Percentiles rank a stretch among this genome's conserved stretches.
These are phyloP conservation scores for Aldrovandia affinis DNA, from an alignment of 2,797 vertebrate species.

Conservation along the genomic window DNA sequence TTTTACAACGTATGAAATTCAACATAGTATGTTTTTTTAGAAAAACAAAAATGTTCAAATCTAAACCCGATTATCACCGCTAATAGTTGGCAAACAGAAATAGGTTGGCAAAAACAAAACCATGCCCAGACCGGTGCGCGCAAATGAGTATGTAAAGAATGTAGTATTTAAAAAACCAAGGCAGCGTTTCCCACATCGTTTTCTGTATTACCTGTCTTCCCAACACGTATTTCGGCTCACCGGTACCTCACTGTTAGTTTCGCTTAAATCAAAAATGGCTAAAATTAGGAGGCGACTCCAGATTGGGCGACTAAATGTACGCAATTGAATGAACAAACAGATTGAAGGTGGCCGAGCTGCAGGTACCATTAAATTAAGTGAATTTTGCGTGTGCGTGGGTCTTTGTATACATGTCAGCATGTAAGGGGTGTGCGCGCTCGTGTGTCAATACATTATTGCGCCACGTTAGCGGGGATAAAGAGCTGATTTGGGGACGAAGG, in stretches of 20 bases:
- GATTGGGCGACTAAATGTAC: background rate
- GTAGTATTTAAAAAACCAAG: background rate
- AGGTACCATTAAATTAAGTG: background rate
- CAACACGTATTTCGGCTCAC: background rate
- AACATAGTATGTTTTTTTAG: background rate
- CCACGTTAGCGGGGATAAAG: slow-evolving; percentile 27
- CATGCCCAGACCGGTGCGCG: background rate
- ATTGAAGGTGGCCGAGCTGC: background rate
- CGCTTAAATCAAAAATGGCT: background rate
- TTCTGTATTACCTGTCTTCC: background rate
- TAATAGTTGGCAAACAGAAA: background rate
- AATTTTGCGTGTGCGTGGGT: slow-evolving; percentile 26
- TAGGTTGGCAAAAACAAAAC: background rate
- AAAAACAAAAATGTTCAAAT: background rate
- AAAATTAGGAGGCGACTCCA: background rate
- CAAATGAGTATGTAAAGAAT: background rate
- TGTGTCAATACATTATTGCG: slow-evolving; percentile 36
- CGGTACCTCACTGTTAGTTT: background rate
- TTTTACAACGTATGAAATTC: slow-evolving; percentile 5
- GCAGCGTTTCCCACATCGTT: background rate
- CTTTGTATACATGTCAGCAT: background rate
- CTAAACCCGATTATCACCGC: background rate
- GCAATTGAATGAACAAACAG: background rate
- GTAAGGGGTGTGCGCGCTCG: slow-evolving; percentile 46
- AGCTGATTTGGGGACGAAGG: slow-evolving; percentile 20